Base-by-base conservation (phyloP, 2,113 vertebrate species). In the Corydoras maculifer region DNA sequence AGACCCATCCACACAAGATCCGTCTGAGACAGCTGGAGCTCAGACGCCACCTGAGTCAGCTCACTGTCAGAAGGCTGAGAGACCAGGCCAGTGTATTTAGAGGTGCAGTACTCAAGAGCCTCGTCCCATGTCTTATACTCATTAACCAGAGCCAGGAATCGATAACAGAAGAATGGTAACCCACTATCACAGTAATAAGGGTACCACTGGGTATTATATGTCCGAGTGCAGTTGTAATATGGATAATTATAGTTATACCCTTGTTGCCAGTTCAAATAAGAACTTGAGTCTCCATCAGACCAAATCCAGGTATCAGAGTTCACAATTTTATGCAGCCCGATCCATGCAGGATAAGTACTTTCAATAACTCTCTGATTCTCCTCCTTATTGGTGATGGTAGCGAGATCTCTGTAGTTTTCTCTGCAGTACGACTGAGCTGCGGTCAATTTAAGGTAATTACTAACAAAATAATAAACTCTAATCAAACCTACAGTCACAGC, bases 91-190 rank as follows among this genome's bases (percentile, higher is more conserved):
- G 14, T 77, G 68, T 77, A 25, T 15, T 65, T 9, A 30, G 30
- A 32, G 48, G 50, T 68, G 61, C 77, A 78, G 32, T 54, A 65
- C 8, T 58, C 11, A 11, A 18, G 48, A 43, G 73, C 77, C n/a
- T 75, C 72, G 8, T 65, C 68, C 78, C 72, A 79, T 31, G 72
- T 77, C 62, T 8, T 73, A 3, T 69, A 72, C 55, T 74, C 61
- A 32, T 72, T 60, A 3, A 77, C 64, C 69, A 77, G 32, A 0
- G 66, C 12, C 10, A 74, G 65, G 18, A 18, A 48, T 11, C n/a
- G 62, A 13, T 68, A 55, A 29, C 78, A 75, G 61, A 59, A 65
- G 50, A 68, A 77, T 7, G 2, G 8, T 12, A 8, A 9, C 0
- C 0, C 0, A 0, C 2, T 0, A 0, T 0, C 0, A 59, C 72